Evolutionary conservation across 2,113 vertebrate species (phyloP), one percentile per base, ranked within the genome.

Genomic region (Laticauda colubrina): DNA sequence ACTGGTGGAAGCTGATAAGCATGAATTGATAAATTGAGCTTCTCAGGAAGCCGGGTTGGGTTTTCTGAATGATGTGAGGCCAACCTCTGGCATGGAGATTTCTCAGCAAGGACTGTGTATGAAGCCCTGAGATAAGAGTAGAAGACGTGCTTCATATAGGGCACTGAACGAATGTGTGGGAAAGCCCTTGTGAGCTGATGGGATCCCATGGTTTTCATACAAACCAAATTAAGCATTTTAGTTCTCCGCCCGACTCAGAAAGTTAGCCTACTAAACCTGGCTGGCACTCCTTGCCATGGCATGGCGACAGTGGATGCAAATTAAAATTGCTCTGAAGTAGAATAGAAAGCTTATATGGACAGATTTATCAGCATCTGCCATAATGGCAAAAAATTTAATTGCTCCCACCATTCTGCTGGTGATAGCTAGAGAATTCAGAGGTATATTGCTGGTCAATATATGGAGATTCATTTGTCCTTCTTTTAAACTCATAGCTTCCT

Each of bases 121-220:
- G 95, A 94, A 26, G 0, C 0, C 23, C 2, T 0, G 24, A 94
- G 96, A 96, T 95, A 97, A 91, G 85, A 29, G 24, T 43, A 23
- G 39, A 56, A 45, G 53, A 48, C 7, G 39, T 48, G 56, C 54
- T 51, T 86, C 11, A 3, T 23, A 2, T 48, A n/a, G 2, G 9
- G n/a, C 85, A 51, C 14, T 29, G 48, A 18, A 87, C 43, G 12
- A 5, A 21, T 14, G 2, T 11, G 85, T 43, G 75, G 75, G 34
- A 2, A 20, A 39, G 2, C 6, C 34, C 11, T 39, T 11, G 55
- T 26, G 57, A 4, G 24, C 2, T 39, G 18, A 21, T 23, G 87
- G 87, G 26, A 9, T 75, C n/a, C 18, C 1, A 20, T 39, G 69
- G 69, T 7, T 81, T 81, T 39, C 15, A 81, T 39, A 18, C 69